Percentiles rank a stretch among this genome's conserved stretches.
phyloP scores from a whole-genome alignment of 2,888 invertebrate genomes.

The Aleiodes alternator region DNA sequence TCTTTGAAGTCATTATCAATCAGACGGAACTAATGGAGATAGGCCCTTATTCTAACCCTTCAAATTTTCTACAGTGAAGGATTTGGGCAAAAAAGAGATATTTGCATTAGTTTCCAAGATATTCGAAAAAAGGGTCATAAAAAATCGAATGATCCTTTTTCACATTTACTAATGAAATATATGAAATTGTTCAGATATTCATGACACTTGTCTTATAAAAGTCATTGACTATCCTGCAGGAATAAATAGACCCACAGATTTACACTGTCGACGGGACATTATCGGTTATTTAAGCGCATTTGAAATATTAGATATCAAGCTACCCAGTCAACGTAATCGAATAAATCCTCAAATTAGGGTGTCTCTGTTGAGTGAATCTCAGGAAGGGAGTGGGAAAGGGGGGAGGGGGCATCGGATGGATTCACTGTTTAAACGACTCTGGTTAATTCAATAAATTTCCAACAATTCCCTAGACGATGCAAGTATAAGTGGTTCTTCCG shows the following conservation, averaged over 20 bases:
- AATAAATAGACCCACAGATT: constrained; percentile 26
- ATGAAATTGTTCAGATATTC: constrained; percentile 5
- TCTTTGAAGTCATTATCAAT: no score
- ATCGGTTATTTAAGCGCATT: constrained; percentile 18
- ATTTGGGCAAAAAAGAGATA: no score
- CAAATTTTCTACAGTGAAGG: no score
- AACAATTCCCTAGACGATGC: constrained; percentile 20
- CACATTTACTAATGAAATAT: not conserved
- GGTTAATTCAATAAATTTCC: constrained; percentile 20
- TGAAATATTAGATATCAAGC: constrained; percentile 35
- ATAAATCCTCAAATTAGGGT: constrained; percentile 49
- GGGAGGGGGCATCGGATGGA: constrained; percentile 1
- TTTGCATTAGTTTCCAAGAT: no score
- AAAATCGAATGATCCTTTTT: not conserved
- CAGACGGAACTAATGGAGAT: no score
- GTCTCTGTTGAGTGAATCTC: constrained; percentile 31
- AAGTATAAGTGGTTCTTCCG: constrained; percentile 25
- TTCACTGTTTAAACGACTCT: constrained; percentile 24
- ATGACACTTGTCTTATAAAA: constrained; percentile 30
- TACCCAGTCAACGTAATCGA: constrained; percentile 39
- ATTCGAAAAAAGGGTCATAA: not conserved
- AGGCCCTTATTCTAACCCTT: no score
- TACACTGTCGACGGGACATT: constrained; percentile 19
- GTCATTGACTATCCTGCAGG: not conserved
- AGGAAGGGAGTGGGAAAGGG: no score